Conservation (phyloP, 1,140 invertebrate genomes). For the Riptortus pedestris region DNA sequence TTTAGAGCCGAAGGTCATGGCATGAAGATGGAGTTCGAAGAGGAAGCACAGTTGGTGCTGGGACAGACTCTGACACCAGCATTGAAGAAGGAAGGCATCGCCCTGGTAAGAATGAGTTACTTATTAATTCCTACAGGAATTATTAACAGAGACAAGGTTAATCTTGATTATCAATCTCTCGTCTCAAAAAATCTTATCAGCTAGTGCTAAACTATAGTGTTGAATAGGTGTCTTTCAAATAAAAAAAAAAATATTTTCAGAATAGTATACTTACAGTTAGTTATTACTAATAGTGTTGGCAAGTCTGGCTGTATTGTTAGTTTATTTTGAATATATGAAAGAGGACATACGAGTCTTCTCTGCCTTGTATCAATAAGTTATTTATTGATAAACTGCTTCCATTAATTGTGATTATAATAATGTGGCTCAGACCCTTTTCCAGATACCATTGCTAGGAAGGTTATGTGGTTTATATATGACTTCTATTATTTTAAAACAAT, state of each 20-base stretch:
- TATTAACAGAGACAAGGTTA: constrained; percentile 28
- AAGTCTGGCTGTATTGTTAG: no score
- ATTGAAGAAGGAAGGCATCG: constrained; percentile 44
- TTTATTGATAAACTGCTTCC: no score
- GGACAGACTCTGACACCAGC: constrained; percentile 68
- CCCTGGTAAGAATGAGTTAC: constrained; percentile 27
- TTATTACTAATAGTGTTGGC: no score
- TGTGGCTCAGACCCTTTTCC: no score
- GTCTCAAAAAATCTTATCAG: neutral
- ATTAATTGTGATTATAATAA: no score
- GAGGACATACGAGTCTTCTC: no score
- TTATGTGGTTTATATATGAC: no score
- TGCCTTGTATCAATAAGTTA: no score
- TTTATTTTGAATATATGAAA: no score
- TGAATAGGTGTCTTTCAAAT: neutral
- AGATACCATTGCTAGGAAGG: no score
- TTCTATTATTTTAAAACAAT: no score
- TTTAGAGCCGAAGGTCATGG: constrained; percentile 62
- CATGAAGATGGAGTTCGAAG: constrained; percentile 49
- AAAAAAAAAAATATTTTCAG: neutral
- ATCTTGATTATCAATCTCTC: neutral
- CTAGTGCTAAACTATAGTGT: neutral
- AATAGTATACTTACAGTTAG: no score
- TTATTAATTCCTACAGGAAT: constrained; percentile 30
- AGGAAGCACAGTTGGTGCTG: constrained; percentile 30